phyloP scores from a whole-genome alignment of 2,797 vertebrate species.

The Eupleurogrammus muticus region DNA sequence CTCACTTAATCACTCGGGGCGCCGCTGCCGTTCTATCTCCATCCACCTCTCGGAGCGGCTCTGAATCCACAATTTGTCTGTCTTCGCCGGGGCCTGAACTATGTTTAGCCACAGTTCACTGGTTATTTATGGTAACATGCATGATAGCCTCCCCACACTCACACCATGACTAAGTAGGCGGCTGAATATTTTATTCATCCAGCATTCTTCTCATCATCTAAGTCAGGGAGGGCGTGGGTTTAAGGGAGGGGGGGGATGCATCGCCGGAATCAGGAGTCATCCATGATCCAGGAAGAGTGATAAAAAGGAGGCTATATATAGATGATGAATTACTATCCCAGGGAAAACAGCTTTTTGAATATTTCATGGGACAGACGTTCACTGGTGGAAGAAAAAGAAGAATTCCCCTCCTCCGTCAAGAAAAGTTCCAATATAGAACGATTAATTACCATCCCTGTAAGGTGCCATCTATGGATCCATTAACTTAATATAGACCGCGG shows the following conservation, averaged over 20 bases:
- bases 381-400: constrained; percentile 54
- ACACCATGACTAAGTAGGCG: constrained; percentile 60
- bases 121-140: constrained; percentile 58
- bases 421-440: constrained; percentile 59
- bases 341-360: constrained; percentile 77
- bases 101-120: constrained; percentile 52
- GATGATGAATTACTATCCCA: constrained; percentile 72
- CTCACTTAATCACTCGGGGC: constrained; percentile 33
- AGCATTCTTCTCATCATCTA: constrained; percentile 63
- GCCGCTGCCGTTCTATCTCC: constrained; percentile 10
- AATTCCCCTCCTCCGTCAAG: constrained; percentile 49
- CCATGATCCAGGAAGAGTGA: constrained; percentile 72
- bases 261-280: constrained; percentile 66
- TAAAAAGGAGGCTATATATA: constrained; percentile 81
- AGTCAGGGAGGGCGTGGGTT: constrained; percentile 35
- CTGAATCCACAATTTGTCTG: constrained; percentile 40
- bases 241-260: no score
- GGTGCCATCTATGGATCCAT: constrained; percentile 37
- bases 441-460: constrained; percentile 51
- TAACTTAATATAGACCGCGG: constrained; percentile 12
- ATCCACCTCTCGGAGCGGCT: constrained; percentile 29
- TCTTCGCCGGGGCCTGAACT: constrained; percentile 41
- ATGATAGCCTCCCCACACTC: constrained; percentile 22
- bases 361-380: constrained; percentile 72
- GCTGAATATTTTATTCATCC: constrained; percentile 72